Evolutionary conservation across 2,113 vertebrate species (phyloP), one percentile per base, ranked within the genome.

Genomic region (Corythaeola cristata): DNA sequence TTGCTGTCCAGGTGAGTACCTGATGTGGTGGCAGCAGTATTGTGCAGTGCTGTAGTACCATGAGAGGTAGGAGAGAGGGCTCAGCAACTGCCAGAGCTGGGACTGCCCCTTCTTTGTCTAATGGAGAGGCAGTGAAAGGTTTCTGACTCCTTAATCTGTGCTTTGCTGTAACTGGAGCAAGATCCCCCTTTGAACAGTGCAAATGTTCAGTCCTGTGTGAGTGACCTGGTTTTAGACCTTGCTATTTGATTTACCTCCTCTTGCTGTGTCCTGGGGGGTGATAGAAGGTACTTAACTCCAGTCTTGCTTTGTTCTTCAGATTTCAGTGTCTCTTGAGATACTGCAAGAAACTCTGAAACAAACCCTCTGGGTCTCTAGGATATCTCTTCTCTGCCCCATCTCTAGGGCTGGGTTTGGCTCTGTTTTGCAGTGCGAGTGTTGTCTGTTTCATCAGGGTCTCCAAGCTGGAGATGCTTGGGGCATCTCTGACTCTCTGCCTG

Each of bases 31-130:
- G 21, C 3, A 32, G n/a, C 5, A 32, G 53, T 8, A 30, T 20
- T 0, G 0, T 32, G 13, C 5, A 8, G 39, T 59, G 30, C n/a
- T 69, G 5, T 60, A 17, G 32, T 50, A 35, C 23, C 0, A 2
- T 13, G 10, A 20, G 13, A 41, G 13, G 41, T 12, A 12, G 45
- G 35, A 26, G 28, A n/a, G 44, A 60, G 59, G 23, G 14, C 5
- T 69, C 41, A 80, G 50, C 13, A 17, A 3, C 12, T 49, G 19
- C 50, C 11, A 4, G 53, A 28, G 28, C 28, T 56, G 18, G 52
- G 76, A 5, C 39, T 69, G 28, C 13, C 14, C 8, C 2, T 6
- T 47, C 18, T 88, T n/a, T 68, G 5, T 9, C 16, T 59, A 33
- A 26, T 4, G 6, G 18, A 27, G 17, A 19, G 4, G 11, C 19